A percentile compares a stretch with the other conserved stretches of the same genome.
Evolutionary conservation across 2,113 vertebrate genomes (phyloP).

Genomic region (Speoplatyrhinus poulsoni): DNA sequence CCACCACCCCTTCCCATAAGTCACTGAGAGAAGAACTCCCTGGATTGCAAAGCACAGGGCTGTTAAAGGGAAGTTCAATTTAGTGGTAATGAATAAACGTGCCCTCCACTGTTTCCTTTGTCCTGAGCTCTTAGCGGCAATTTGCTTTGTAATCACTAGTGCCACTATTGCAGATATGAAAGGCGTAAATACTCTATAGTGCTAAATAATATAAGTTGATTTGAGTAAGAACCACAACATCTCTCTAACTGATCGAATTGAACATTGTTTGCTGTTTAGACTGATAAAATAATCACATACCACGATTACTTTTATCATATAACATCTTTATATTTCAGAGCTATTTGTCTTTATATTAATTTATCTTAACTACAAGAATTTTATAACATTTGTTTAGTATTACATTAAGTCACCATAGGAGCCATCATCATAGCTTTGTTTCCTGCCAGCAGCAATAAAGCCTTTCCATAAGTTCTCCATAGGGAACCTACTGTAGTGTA

Average conservation of each 20-base stretch:
- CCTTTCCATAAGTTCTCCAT: slow-evolving; percentile 37
- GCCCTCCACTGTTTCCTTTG: slow-evolving; percentile 89
- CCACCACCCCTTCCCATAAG: slow-evolving; percentile 90
- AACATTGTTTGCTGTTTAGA: too few relatives aligned
- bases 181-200: slow-evolving; percentile 35
- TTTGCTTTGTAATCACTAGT: slow-evolving; percentile 53
- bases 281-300: too few relatives aligned
- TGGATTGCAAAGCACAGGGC: slow-evolving; percentile 94
- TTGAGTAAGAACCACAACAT: slow-evolving; percentile 33
- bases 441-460: slow-evolving; percentile 22
- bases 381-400: slow-evolving; percentile 3
- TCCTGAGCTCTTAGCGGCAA: slow-evolving; percentile 78
- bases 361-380: slow-evolving; percentile 12
- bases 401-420: slow-evolving; percentile 6
- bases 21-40: slow-evolving; percentile 98
- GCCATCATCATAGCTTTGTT: slow-evolving; percentile 5
- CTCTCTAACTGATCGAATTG: slow-evolving; percentile 5
- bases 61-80: slow-evolving; percentile 99
- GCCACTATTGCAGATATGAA: slow-evolving; percentile 25
- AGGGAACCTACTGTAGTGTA: background rate
- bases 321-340: too few relatives aligned
- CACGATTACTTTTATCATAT: too few relatives aligned
- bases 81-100: slow-evolving; percentile 97
- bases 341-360: background rate
- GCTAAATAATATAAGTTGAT: background rate